Base-by-base conservation (phyloP, 2,888 invertebrate species). In the Smittia sp. region DNA sequence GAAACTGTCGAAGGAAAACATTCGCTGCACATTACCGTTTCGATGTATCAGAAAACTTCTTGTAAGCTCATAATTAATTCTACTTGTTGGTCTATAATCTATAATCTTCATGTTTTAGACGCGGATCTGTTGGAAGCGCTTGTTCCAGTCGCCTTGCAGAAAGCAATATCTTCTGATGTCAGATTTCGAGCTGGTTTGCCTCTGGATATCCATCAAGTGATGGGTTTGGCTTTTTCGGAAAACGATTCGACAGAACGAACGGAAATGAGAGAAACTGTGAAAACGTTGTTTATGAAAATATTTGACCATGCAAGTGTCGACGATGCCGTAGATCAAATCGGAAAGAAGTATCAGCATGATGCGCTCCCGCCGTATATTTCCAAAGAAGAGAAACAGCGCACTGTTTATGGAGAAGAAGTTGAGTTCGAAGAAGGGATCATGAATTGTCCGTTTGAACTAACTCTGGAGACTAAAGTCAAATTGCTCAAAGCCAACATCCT, bases 1-100 rank as follows among this genome's bases (percentile, higher is more conserved):
- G 84, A 86, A 73, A 92, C 96, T 0, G 85, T 90, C 75, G 86
- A 89, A 15, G 89, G 90, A 39, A 85, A 86, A 27, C 96, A 98
- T 83, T 98, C 98, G 1, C 85, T 98, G 1, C 98, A 99, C 81
- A 88, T 98, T 3, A 99, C 98, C 0, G 83, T 98, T 2, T 97
- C 96, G 67, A 90, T 93, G 78, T 96, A 93, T 79, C 97, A 98
- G 79, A 90, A 89, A 78, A 94, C 94, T 79, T 87, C 94, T 0
- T 98, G n/a, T n/a, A n/a, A n/a, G n/a, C n/a, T n/a, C n/a, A n/a
- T n/a, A n/a, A n/a, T n/a, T n/a, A n/a, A n/a, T n/a, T n/a, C n/a
- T n/a, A n/a, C n/a, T n/a, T n/a, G n/a, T n/a, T n/a, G n/a, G n/a
- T n/a, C n/a, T n/a, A n/a, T n/a, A n/a, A n/a, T n/a, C n/a, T n/a